A percentile compares a stretch with the other conserved stretches of the same genome.
Conservation (phyloP, 2,888 invertebrate species). For the Platerodrilus igneus region DNA sequence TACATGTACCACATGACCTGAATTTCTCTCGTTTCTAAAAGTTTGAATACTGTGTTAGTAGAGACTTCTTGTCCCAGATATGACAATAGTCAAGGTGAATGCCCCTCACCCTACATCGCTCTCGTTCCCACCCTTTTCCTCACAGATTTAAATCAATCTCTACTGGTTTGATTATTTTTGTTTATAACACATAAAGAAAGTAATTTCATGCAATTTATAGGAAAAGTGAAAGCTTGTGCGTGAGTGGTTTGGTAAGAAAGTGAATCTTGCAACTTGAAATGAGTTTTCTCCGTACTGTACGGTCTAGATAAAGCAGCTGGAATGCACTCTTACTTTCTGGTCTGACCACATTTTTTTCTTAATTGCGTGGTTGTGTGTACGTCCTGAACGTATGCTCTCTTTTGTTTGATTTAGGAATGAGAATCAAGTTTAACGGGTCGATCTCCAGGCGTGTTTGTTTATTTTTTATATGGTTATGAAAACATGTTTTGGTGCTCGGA, state of each 20-base stretch:
- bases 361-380: too few relatives aligned
- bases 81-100: conserved; percentile 41
- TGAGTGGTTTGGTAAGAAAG: conserved; percentile 21
- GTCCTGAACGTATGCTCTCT: too few relatives aligned
- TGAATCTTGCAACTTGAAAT: conserved; percentile 15
- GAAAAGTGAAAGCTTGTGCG: conserved; percentile 21
- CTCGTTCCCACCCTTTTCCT: conserved; percentile 23
- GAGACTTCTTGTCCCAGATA: conserved; percentile 28
- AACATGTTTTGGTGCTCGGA: too few relatives aligned
- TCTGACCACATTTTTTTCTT: conserved; percentile 13
- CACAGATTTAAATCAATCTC: too few relatives aligned
- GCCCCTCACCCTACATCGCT: conserved; percentile 31
- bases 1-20: conserved; percentile 36
- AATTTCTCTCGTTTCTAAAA: conserved; percentile 30
- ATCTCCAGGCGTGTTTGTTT: too few relatives aligned
- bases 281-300: conserved; percentile 7
- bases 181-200: conserved; percentile 21
- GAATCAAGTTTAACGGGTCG: too few relatives aligned
- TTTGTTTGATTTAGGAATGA: too few relatives aligned
- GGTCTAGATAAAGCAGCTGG: too few relatives aligned
- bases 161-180: too few relatives aligned
- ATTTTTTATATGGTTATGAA: too few relatives aligned
- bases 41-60: conserved; percentile 13
- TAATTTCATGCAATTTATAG: conserved; percentile 8
- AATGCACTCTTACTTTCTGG: conserved; percentile 10